Conservation (phyloP, 2,113 vertebrate species). For the Hippoglossus stenolepis region DNA sequence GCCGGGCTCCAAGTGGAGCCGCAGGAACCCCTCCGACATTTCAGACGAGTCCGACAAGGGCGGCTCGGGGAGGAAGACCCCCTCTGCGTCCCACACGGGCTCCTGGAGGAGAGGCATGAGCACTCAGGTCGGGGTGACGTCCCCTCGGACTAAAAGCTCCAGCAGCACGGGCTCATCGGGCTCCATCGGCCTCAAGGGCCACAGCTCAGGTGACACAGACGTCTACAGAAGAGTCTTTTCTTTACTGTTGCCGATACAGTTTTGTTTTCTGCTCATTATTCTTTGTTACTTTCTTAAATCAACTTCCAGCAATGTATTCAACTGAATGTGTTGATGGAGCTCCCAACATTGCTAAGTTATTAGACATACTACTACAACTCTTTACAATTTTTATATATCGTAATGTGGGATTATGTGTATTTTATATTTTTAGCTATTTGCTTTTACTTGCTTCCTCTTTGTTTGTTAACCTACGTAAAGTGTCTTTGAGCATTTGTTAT, state of each 20-base stretch:
- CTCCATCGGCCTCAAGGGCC: conserved; percentile 84
- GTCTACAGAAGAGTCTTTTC: not conserved
- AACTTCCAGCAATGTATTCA: too few relatives aligned
- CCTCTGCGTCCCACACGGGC: conserved; percentile 91
- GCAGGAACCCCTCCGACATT: conserved; percentile 92
- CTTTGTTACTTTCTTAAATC: not conserved
- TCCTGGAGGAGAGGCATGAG: conserved; percentile 98
- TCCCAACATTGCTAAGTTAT: too few relatives aligned
- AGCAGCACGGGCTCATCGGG: conserved; percentile 72
- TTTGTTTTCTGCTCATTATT: not conserved
- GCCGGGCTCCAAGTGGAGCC: conserved; percentile 70
- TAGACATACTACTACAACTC: too few relatives aligned
- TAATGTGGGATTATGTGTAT: too few relatives aligned
- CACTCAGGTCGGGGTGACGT: conserved; percentile 94
- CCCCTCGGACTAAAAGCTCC: conserved; percentile 89
- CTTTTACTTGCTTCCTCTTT: too few relatives aligned
- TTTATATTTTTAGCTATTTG: too few relatives aligned
- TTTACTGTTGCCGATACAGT: not conserved
- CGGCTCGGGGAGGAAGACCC: conserved; percentile 88
- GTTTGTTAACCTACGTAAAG: too few relatives aligned
- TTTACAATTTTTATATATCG: too few relatives aligned
- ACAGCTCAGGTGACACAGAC: conserved; percentile 86
- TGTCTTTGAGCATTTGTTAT: too few relatives aligned
- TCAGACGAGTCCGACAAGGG: conserved; percentile 96
- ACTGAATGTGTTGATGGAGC: too few relatives aligned